Evolutionary conservation across 2,888 invertebrate genomes (phyloP).

Genomic region (Eristalinus sepulchralis): DNA sequence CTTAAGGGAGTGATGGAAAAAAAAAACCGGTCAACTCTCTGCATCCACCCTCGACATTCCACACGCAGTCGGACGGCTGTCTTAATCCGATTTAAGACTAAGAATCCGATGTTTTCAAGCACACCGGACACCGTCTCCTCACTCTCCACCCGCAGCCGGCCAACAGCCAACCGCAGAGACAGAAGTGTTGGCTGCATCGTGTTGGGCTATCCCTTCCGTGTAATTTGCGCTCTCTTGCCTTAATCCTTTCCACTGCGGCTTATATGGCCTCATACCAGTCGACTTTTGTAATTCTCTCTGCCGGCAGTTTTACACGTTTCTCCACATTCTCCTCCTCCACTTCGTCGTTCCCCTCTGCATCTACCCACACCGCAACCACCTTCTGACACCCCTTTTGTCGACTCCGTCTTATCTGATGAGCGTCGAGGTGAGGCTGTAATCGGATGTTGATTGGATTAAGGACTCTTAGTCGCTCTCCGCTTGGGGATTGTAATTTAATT

Average conservation of each 20-base stretch:
- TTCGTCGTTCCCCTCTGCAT: neutral
- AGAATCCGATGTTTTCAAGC: neutral
- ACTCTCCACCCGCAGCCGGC: neutral
- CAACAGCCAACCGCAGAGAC: neutral
- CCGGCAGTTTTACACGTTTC: conserved; percentile 17
- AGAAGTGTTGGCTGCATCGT: neutral
- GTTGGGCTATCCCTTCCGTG: neutral
- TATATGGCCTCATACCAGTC: conserved; percentile 17
- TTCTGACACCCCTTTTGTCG: neutral
- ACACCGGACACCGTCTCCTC: neutral
- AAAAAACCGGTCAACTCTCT: neutral
- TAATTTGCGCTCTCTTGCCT: conserved; percentile 27
- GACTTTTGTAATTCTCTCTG: conserved; percentile 4
- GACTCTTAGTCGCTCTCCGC: conserved; percentile 11
- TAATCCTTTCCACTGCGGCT: conserved; percentile 32
- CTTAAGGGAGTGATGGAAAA: neutral
- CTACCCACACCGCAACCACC: neutral
- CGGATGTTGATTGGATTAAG: conserved; percentile 68
- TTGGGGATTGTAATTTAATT: conserved; percentile 28
- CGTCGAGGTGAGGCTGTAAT: conserved; percentile 57
- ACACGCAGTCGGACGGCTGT: neutral
- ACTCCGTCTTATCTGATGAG: neutral
- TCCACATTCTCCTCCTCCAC: neutral
- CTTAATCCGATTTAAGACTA: neutral
- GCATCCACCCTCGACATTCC: neutral